Evolutionary conservation across 2,888 invertebrate genomes (phyloP).

Genomic region (Agriopis leucophaearia): DNA sequence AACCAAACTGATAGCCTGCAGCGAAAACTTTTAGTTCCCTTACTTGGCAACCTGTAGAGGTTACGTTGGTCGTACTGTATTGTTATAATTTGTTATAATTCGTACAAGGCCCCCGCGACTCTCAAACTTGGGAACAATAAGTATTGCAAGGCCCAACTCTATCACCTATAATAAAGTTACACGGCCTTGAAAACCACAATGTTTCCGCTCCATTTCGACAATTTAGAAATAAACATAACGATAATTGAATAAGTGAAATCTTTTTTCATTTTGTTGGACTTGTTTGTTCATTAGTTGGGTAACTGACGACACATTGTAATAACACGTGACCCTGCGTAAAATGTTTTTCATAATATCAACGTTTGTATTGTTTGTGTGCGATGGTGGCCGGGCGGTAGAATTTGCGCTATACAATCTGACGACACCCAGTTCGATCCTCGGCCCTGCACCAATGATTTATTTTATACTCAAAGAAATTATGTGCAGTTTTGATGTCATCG

Average conservation of each 20-base stretch:
- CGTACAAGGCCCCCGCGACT: conserved; percentile 53
- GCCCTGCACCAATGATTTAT: too few species aligned
- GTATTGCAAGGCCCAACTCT: conserved; percentile 43
- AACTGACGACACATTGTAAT: conserved; percentile 36
- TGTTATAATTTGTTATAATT: conserved; percentile 56
- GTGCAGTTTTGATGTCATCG: too few species aligned
- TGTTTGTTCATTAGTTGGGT: conserved; percentile 26
- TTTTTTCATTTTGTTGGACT: conserved; percentile 43
- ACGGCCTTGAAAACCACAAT: conserved; percentile 60
- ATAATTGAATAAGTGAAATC: conserved; percentile 55
- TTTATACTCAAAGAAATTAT: too few species aligned
- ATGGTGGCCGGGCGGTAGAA: too few species aligned
- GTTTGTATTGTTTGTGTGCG: not conserved
- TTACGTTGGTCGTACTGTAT: conserved; percentile 20
- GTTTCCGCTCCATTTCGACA: conserved; percentile 68
- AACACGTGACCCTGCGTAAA: conserved; percentile 36
- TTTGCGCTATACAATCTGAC: too few species aligned
- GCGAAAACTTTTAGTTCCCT: not conserved
- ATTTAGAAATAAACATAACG: conserved; percentile 59
- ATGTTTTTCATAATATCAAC: conserved; percentile 2
- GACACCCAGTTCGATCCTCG: too few species aligned
- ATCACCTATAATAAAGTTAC: conserved; percentile 46
- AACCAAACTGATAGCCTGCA: not conserved
- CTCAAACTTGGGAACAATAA: conserved; percentile 37
- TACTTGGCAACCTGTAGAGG: not conserved